Evolutionary conservation across 2,888 invertebrate species (phyloP), one percentile per base, ranked within the genome.

Genomic region (Myathropa florea): DNA sequence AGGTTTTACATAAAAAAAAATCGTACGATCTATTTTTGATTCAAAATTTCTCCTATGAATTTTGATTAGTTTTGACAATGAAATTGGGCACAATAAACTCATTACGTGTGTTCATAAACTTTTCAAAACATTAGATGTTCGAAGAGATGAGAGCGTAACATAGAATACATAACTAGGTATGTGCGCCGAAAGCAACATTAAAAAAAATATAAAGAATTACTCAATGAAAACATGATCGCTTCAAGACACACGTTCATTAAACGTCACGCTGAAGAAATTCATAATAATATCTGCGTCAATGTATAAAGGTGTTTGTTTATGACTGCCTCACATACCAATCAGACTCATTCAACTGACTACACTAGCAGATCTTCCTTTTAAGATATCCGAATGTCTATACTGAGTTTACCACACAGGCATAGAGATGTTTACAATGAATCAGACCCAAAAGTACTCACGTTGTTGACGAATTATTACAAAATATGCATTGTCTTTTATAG

Each of bases 41-140:
- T 10, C 12, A 57, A 26, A 4, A 23, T 24, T 24, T 12, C 21
- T 9, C 9, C 23, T 24, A 10, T n/a, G 7, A 53, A 30, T 53
- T n/a, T 28, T 28, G 28, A 18, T 53, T 53, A 33, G 28, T 23
- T 14, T 2, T 14, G 21, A 61, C 10, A 55, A 24, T 3, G 30
- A 71, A 33, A 59, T 71, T 4, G 6, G n/a, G 39, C n/a, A 71
- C 78, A 65, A 59, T 65, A 71, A 71, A 71, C 70, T 67, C 57
- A 57, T 24, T 28, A 67, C 53, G 10, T 33, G 18, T 68, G n/a
- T n/a, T 7, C 7, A 46, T 46, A 7, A 46, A 21, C 18, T 46
- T 0, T 18, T 7, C 18, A 46, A 7, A 18, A 18, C 46, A 46
- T 18, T 55, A 55, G 21, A 55, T 53, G 30, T 30, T 12, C 18